Conservation (phyloP, 2,113 vertebrate genomes). For the Ivindomyrus marchei region DNA sequence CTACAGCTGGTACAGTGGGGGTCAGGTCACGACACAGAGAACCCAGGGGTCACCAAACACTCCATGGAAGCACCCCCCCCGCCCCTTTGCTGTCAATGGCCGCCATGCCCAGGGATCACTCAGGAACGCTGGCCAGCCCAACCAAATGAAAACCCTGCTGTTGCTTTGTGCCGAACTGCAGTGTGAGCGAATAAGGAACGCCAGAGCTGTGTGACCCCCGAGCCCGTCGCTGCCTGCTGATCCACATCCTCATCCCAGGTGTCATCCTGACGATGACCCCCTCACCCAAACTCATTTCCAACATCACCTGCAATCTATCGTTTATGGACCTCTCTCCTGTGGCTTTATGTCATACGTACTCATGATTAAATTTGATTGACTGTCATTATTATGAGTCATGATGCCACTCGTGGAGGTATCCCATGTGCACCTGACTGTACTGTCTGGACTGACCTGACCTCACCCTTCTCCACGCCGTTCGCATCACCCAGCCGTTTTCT, state of each 20-base stretch:
- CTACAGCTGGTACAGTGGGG: conserved; percentile 38
- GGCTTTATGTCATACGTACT: neutral
- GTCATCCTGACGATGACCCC: neutral
- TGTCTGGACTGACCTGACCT: neutral
- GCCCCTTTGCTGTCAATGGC: conserved; percentile 25
- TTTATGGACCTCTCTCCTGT: neutral
- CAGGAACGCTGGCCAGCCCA: neutral
- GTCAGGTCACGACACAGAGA: neutral
- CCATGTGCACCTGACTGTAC: neutral
- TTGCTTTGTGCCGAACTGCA: neutral
- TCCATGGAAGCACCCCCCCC: conserved; percentile 34
- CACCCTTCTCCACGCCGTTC: neutral
- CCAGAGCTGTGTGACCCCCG: neutral
- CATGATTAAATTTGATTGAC: neutral
- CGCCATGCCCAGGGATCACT: neutral
- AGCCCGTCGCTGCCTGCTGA: neutral
- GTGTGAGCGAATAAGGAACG: neutral
- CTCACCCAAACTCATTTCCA: neutral
- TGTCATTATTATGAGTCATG: neutral
- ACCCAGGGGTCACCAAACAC: conserved; percentile 52
- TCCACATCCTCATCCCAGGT: neutral
- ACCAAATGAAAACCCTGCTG: neutral
- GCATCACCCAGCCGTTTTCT: neutral
- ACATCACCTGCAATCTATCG: neutral
- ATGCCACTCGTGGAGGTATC: neutral